These are phyloP conservation scores for Nycticryphes semicollaris DNA, from an alignment of 2,113 vertebrate species.

Conservation along the genomic window DNA sequence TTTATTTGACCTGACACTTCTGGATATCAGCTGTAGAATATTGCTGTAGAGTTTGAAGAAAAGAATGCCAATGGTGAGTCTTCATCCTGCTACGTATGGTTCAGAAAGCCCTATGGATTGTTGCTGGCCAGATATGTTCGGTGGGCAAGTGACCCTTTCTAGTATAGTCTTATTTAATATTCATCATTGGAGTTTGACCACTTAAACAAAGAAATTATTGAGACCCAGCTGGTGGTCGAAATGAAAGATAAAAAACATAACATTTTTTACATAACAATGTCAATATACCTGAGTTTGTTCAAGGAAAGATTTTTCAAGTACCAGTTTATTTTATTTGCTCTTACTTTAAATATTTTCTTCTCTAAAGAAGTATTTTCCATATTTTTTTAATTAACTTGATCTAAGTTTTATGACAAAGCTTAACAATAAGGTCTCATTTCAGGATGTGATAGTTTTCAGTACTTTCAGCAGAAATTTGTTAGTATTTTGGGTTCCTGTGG, in stretches of 20 bases:
- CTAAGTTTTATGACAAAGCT: background rate
- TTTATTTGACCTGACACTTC: background rate
- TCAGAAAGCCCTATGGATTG: background rate
- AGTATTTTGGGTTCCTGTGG: background rate
- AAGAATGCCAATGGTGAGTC: background rate
- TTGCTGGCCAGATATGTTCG: slow-evolving; percentile 2
- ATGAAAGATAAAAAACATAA: background rate
- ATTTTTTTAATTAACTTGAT: background rate
- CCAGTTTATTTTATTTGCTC: slow-evolving; percentile 1
- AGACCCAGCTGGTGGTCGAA: background rate
- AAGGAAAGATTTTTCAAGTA: background rate
- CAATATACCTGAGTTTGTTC: background rate
- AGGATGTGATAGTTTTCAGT: background rate
- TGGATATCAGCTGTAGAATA: background rate
- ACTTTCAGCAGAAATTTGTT: background rate
- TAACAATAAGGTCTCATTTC: background rate
- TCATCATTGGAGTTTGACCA: background rate
- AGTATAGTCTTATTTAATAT: slow-evolving; percentile 1
- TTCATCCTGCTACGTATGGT: background rate
- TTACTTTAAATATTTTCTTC: background rate
- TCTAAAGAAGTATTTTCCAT: background rate
- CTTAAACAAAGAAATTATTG: slow-evolving; percentile 2
- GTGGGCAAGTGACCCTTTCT: background rate
- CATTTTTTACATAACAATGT: background rate
- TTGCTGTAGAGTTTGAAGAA: background rate